Evolutionary conservation across 92 coral and sea anemone species (phyloP), one percentile per base, ranked within the genome.

Genomic region (Paramuricea clavata): DNA sequence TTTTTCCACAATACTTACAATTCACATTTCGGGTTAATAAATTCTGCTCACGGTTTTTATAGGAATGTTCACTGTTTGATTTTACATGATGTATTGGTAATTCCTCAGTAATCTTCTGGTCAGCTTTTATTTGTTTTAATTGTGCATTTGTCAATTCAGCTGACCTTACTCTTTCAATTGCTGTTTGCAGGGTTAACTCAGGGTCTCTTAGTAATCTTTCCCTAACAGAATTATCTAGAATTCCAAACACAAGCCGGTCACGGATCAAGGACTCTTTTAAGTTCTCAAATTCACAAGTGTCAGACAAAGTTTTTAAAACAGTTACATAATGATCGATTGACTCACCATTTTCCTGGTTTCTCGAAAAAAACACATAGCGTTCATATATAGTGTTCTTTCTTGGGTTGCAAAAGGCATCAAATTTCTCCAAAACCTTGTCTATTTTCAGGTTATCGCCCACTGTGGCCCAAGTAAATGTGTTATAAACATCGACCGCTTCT

Each of bases 191-290:
- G 57, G 89, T 85, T 59, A 85, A 81, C 31, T 90, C 60, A 34
- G 82, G 85, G 31, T 90, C 83, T 85, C 93, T 87, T 71, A 90
- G 86, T 12, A 90, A 72, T 34, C 90, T 41, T 78, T 86, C 90
- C 60, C 93, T 71, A 52, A 81, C 87, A 21, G 74, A n/a, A 87
- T 64, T 78, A 77, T 86, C 85, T 65, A 44, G 83, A 41, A 81
- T 82, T 6, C 89, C 89, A 70, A 87, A 80, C 33, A 85, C 89
- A 61, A 85, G 74, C 60, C 92, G 86, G 59, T 78, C 92, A 33
- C 87, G 76, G 60, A 89, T 81, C 34, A 90, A 83, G 73, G 82
- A 87, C 86, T 87, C 90, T 87, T 87, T 87, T 70, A 85, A 82
- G 62, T 73, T 44, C 34, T 75, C 83, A 76, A 85, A 85, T 85